phyloP scores from a whole-genome alignment of 30 jellyfish, hydroid and myxozoan species.

The Turritopsis dohrnii region DNA sequence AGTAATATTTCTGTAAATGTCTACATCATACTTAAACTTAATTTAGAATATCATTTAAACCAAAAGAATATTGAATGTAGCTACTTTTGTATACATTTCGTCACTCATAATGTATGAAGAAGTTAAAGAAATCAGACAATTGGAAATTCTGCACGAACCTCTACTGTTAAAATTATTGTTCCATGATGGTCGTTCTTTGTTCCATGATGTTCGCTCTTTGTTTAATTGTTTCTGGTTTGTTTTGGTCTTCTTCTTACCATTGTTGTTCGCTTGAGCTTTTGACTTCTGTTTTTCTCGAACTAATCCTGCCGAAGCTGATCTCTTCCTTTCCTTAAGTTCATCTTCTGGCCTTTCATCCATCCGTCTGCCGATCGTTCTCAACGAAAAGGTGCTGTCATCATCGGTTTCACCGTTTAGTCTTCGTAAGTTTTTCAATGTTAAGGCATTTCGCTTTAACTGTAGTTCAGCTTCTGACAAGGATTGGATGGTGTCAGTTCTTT shows the following conservation, averaged over 20 bases:
- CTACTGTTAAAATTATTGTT: conserved; percentile 6
- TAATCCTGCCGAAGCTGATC: conserved; percentile 30
- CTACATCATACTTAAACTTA: no score
- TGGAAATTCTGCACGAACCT: background rate
- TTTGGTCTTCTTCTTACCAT: background rate
- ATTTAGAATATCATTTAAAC: no score
- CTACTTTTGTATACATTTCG: no score
- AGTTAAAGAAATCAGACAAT: no score
- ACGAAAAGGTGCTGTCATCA: background rate
- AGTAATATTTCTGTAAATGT: no score
- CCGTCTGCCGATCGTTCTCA: background rate
- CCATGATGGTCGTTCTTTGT: background rate
- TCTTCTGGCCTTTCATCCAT: background rate
- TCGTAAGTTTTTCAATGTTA: background rate
- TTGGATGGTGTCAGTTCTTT: background rate
- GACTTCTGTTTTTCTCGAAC: background rate
- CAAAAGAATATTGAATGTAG: no score
- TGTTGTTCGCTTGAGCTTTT: background rate
- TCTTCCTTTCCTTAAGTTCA: conserved; percentile 6
- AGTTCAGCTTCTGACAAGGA: background rate
- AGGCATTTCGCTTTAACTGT: background rate
- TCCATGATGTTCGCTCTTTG: background rate
- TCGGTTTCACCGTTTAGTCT: background rate
- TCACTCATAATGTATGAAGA: no score
- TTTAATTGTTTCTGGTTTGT: background rate